Evolutionary conservation across 2,113 vertebrate species (phyloP), one percentile per base, ranked within the genome.

Genomic region (Lates calcarifer): DNA sequence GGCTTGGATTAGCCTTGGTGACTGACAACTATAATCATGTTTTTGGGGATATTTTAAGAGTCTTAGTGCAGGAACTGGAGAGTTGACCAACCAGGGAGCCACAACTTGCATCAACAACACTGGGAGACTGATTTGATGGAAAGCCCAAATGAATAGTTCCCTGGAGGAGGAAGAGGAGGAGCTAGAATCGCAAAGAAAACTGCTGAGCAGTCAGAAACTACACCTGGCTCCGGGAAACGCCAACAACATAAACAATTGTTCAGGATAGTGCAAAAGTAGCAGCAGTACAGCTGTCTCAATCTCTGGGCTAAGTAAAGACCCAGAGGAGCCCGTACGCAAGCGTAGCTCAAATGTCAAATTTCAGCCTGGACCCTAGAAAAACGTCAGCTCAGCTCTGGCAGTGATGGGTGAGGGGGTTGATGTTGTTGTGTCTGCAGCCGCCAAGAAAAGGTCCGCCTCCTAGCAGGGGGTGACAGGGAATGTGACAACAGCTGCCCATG

Each of bases 401-500:
- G 56, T 5, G 74, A 71, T n/a, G 58, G 71, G 28, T 33, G 13
- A 58, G 20, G 66, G 66, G 37, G 53, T 71, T 61, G 49, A 61
- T 29, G 60, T 45, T 88, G 88, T 89, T 92, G 79, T 85, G 89
- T 92, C 87, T 91, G 64, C 60, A 74, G 73, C 0, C 33, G 66
- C 55, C 66, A 62, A 72, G 80, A 79, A 77, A 81, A 74, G 47
- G 61, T 33, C 28, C 22, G 22, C 31, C 37, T 72, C 29, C 73
- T 14, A 51, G 69, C 66, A 31, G 56, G 79, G 43, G 60, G 35
- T 49, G 86, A 60, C 26, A 3, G 83, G 73, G 22, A 62, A 29
- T 3, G 83, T 57, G 81, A 90, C 77, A 75, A 62, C 91, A 92
- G 86, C 84, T 92, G 89, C 37, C 77, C 13, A 0, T 15, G 35